These are phyloP conservation scores for Drosophila pegasa DNA, from an alignment of 2,888 invertebrate genomes.

Conservation along the genomic window DNA sequence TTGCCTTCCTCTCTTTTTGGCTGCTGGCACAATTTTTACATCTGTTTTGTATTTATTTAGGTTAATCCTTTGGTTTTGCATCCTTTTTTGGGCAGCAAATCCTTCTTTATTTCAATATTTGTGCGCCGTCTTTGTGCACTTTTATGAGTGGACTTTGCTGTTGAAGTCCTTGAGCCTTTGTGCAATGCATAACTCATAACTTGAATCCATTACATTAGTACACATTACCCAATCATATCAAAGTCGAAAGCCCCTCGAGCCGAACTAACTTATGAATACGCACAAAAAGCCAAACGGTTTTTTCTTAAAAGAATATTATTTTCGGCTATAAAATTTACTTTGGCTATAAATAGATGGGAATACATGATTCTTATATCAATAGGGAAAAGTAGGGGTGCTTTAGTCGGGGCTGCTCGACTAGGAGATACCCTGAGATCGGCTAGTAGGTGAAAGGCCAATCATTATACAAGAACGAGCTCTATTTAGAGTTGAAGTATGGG, in stretches of 20 bases:
- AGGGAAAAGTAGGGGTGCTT: too few relatives aligned
- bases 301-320: not conserved
- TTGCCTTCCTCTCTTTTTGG: conserved; percentile 11
- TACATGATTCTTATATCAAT: not conserved
- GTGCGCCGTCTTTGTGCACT: conserved; percentile 63
- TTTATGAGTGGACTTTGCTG: conserved; percentile 53
- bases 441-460: too few relatives aligned
- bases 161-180: conserved; percentile 39
- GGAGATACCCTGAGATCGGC: too few relatives aligned
- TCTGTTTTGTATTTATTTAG: conserved; percentile 78
- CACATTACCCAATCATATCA: conserved; percentile 37
- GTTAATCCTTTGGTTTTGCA: conserved; percentile 69
- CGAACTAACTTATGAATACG: conserved; percentile 2
- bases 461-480: too few relatives aligned
- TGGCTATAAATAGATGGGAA: conserved; percentile 1
- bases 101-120: conserved; percentile 67
- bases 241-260: not conserved
- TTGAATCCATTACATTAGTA: conserved; percentile 44
- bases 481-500: too few relatives aligned
- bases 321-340: not conserved
- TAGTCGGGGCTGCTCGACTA: too few relatives aligned
- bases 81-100: conserved; percentile 37
- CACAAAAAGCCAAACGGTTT: conserved; percentile 4
- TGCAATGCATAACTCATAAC: conserved; percentile 38
- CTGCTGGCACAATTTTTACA: conserved; percentile 67